phyloP scores from a whole-genome alignment of 2,888 invertebrate genomes.

The Hyalella azteca region DNA sequence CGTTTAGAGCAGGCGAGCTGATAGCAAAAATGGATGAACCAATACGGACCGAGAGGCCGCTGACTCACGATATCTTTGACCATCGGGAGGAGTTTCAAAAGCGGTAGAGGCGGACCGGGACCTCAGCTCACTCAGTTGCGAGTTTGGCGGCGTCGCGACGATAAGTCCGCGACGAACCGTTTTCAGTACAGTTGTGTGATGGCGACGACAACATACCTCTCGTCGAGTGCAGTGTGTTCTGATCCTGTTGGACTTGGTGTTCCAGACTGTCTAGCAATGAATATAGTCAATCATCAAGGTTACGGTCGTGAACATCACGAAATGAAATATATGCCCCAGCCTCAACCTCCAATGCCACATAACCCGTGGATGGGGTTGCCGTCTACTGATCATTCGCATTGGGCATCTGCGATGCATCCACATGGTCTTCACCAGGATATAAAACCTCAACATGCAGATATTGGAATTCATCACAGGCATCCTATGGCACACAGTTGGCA shows the following conservation, averaged over 20 bases:
- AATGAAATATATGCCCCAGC: slow-evolving; percentile 89
- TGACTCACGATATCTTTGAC: neutral
- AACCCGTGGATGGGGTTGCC: slow-evolving; percentile 82
- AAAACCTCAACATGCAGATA: slow-evolving; percentile 62
- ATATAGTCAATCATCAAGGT: slow-evolving; percentile 59
- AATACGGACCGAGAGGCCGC: neutral
- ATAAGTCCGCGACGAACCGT: slow-evolving; percentile 36
- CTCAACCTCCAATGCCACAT: slow-evolving; percentile 78
- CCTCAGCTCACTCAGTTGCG: slow-evolving; percentile 4
- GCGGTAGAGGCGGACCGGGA: slow-evolving; percentile 23
- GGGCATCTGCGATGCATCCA: slow-evolving; percentile 76
- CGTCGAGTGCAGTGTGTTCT: slow-evolving; percentile 59
- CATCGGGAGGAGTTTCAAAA: slow-evolving; percentile 17
- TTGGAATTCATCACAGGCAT: slow-evolving; percentile 65
- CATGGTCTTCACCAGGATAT: slow-evolving; percentile 67
- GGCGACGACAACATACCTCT: slow-evolving; percentile 58
- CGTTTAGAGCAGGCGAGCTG: slow-evolving; percentile 35
- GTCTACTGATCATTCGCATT: slow-evolving; percentile 62
- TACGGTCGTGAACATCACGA: slow-evolving; percentile 67
- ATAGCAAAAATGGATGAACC: slow-evolving; percentile 35
- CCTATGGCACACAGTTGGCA: slow-evolving; percentile 80
- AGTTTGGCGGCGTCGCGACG: slow-evolving; percentile 28
- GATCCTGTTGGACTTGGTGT: slow-evolving; percentile 59
- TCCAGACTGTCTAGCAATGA: slow-evolving; percentile 59
- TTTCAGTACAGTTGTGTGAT: slow-evolving; percentile 46